Percentiles rank a stretch among this genome's conserved stretches.
Conservation (phyloP, 2,888 invertebrate species). For the Pammene aurita region DNA sequence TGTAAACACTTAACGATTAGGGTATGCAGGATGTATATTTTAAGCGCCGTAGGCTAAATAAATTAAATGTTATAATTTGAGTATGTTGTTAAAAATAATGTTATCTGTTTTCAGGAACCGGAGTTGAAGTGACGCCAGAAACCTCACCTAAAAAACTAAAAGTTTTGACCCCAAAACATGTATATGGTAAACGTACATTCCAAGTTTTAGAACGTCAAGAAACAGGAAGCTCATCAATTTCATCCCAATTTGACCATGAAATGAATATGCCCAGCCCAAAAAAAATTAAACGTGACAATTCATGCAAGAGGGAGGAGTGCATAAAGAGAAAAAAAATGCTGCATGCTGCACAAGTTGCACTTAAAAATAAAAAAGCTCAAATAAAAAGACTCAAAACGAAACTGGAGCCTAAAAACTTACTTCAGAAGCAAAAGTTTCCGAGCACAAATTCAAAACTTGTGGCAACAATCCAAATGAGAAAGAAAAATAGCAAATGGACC, state of each 20-base stretch:
- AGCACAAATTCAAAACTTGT: not conserved
- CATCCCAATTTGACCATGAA: conserved; percentile 2
- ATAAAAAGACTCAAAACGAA: not conserved
- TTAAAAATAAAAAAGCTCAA: conserved; percentile 8
- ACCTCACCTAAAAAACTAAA: not conserved
- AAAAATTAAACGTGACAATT: not conserved
- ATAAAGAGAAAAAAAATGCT: not conserved
- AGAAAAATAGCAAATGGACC: not conserved
- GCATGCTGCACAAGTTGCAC: not conserved
- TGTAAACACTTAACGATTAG: no score
- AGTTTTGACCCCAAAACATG: not conserved
- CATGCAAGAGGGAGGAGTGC: not conserved
- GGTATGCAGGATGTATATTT: no score
- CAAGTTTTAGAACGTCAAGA: no score
- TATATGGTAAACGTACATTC: no score
- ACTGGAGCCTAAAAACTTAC: not conserved
- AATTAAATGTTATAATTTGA: no score
- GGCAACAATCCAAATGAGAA: conserved; percentile 4
- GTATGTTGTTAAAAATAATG: no score
- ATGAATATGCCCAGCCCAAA: not conserved
- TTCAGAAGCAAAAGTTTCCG: not conserved
- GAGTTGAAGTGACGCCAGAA: not conserved
- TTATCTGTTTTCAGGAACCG: no score
- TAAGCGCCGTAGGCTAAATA: no score
- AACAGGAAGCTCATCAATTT: not conserved